These are phyloP conservation scores for Batillaria attramentaria DNA, from an alignment of 1,140 invertebrate species.

Conservation along the genomic window DNA sequence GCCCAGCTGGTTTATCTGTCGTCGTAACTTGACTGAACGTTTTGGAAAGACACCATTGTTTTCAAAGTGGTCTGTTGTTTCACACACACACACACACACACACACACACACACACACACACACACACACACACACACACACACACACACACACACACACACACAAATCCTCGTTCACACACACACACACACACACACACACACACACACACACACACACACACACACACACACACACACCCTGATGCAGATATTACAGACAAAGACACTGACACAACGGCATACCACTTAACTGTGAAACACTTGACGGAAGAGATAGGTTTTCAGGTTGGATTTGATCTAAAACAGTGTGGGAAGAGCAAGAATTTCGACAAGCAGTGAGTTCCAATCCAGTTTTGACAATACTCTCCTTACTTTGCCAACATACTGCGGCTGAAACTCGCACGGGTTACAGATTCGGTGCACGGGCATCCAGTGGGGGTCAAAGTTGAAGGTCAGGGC, in stretches of 20 bases:
- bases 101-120: conserved; percentile 16
- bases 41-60: too few relatives aligned
- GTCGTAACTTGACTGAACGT: too few relatives aligned
- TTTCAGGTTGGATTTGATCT: too few relatives aligned
- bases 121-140: conserved; percentile 16
- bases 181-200: conserved; percentile 16
- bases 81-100: neutral
- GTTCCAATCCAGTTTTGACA: too few relatives aligned
- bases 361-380: too few relatives aligned
- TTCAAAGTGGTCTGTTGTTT: too few relatives aligned
- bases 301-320: too few relatives aligned
- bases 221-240: neutral
- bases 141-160: neutral
- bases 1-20: too few relatives aligned
- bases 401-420: conserved; percentile 38
- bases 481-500: conserved; percentile 27
- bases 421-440: conserved; percentile 26
- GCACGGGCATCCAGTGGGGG: conserved; percentile 39
- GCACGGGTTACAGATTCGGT: conserved; percentile 42
- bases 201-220: conserved; percentile 13
- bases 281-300: too few relatives aligned
- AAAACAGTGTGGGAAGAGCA: too few relatives aligned
- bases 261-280: too few relatives aligned
- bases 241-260: too few relatives aligned
- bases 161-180: neutral